phyloP scores from a whole-genome alignment of 2,888 invertebrate species.

The Drosophila putrida region DNA sequence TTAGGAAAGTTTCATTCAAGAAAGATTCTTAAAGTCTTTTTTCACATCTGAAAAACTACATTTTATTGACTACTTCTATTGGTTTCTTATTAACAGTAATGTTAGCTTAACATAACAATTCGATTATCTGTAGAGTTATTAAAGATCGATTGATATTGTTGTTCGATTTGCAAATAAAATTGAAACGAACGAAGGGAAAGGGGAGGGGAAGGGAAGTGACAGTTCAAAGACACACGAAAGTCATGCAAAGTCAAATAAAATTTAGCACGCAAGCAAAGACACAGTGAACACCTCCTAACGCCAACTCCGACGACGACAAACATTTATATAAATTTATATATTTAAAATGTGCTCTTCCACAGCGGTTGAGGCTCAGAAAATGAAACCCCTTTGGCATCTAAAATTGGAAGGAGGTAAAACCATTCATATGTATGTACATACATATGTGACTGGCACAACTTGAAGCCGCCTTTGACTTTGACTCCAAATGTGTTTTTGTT shows the following conservation, averaged over 20 bases:
- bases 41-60: too few relatives aligned
- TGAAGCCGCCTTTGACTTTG: slow-evolving; percentile 41
- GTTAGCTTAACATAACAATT: slow-evolving; percentile 5
- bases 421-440: background rate
- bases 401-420: background rate
- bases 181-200: too few relatives aligned
- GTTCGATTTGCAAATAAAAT: background rate
- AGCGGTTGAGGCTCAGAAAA: slow-evolving; percentile 1
- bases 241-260: slow-evolving; percentile 74
- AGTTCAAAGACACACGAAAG: slow-evolving; percentile 70
- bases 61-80: background rate
- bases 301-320: slow-evolving; percentile 30
- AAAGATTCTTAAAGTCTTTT: too few relatives aligned
- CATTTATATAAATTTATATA: slow-evolving; percentile 60
- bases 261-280: slow-evolving; percentile 51
- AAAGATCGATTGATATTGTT: slow-evolving; percentile 24
- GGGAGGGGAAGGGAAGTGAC: background rate
- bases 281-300: slow-evolving; percentile 18
- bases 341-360: slow-evolving; percentile 44
- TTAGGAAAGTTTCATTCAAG: too few relatives aligned
- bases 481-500: slow-evolving; percentile 28
- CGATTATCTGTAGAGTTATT: slow-evolving; percentile 1
- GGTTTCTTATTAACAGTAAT: background rate
- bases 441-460: slow-evolving; percentile 48
- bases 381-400: slow-evolving; percentile 19